phyloP scores from a whole-genome alignment of 2,888 invertebrate species.

The Alentia gelatinosa region DNA sequence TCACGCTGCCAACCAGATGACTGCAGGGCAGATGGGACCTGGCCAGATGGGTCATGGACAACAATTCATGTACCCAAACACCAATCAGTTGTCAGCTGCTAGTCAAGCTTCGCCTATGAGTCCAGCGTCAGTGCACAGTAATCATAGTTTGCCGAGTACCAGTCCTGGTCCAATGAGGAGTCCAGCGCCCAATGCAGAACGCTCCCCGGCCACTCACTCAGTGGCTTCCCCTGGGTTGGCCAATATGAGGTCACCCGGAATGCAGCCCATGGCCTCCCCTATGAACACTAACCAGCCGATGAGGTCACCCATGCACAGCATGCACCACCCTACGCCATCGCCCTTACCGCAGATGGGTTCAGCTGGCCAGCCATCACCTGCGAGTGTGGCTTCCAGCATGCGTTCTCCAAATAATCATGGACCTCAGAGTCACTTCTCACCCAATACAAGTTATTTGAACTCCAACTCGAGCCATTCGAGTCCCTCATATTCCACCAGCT shows the following conservation, averaged over 20 bases:
- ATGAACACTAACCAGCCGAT: conserved; percentile 59
- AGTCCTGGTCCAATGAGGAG: conserved; percentile 75
- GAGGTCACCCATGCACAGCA: conserved; percentile 66
- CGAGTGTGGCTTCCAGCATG: not conserved
- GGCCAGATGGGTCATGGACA: conserved; percentile 19
- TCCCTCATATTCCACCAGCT: conserved; percentile 44
- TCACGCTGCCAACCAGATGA: not conserved
- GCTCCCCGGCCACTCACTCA: conserved; percentile 21
- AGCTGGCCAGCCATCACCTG: conserved; percentile 47
- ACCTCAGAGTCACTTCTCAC: conserved; percentile 50
- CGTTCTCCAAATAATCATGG: conserved; percentile 47
- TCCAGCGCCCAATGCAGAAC: conserved; percentile 62
- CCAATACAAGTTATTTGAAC: conserved; percentile 36
- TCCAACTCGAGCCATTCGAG: conserved; percentile 48
- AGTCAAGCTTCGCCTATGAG: conserved; percentile 73
- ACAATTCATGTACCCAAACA: conserved; percentile 4
- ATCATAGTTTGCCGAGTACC: conserved; percentile 71
- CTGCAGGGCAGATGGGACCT: not conserved
- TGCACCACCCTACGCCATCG: conserved; percentile 43
- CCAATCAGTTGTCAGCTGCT: not conserved
- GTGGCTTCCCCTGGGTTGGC: conserved; percentile 59
- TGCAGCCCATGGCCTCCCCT: conserved; percentile 58
- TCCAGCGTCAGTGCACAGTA: conserved; percentile 74
- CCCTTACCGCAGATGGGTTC: conserved; percentile 38
- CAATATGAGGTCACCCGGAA: conserved; percentile 70